Percentiles rank a stretch among this genome's conserved stretches.
phyloP scores from a whole-genome alignment of 2,797 vertebrate species.

The Sylvia borin region DNA sequence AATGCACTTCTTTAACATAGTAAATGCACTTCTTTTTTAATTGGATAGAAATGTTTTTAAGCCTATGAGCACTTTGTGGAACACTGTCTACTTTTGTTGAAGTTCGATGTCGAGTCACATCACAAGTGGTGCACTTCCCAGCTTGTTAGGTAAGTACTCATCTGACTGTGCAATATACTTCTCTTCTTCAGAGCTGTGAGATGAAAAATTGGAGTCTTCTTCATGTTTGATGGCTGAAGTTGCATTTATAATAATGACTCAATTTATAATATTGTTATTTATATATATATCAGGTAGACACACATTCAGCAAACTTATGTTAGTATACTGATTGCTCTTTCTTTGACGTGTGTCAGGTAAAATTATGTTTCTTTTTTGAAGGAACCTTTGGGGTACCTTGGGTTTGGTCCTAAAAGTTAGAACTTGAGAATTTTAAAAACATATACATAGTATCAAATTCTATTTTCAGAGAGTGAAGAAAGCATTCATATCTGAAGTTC shows the following conservation, averaged over 20 bases:
- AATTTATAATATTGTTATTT: neutral
- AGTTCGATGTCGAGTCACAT: neutral
- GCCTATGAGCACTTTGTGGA: neutral
- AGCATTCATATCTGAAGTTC: neutral
- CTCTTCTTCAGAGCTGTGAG: neutral
- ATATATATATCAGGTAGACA: neutral
- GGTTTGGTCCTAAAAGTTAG: neutral
- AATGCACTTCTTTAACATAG: neutral
- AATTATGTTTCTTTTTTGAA: neutral
- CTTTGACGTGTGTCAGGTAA: neutral
- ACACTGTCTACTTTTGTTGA: neutral
- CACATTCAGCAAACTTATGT: neutral
- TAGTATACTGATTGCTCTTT: neutral
- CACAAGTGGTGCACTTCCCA: neutral
- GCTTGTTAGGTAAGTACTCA: neutral
- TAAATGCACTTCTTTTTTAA: neutral
- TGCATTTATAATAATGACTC: neutral
- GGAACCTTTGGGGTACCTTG: accelerated
- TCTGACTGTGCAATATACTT: neutral
- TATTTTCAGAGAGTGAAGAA: neutral
- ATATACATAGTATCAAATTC: neutral
- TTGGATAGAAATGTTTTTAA: neutral
- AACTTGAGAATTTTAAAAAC: neutral
- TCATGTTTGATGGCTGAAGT: neutral
- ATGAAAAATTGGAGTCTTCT: neutral